Percentiles rank a stretch among this genome's conserved stretches.
phyloP scores from a whole-genome alignment of 2,888 invertebrate genomes.

The Dermolepida albohirtum region DNA sequence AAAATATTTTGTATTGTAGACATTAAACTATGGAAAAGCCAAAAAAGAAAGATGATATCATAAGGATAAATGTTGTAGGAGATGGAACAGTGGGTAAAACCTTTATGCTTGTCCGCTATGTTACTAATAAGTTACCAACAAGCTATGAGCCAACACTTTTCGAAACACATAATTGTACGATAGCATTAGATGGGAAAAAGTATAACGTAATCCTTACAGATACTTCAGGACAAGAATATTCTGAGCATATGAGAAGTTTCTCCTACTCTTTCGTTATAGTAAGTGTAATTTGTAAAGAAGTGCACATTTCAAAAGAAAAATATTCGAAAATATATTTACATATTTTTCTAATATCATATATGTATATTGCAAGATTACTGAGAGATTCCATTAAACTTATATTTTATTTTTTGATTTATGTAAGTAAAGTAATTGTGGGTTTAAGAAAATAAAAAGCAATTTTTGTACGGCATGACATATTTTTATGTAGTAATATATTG shows the following conservation, averaged over 20 bases:
- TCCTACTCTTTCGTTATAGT: conserved; percentile 68
- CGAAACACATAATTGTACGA: conserved; percentile 51
- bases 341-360: no score
- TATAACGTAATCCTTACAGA: conserved; percentile 86
- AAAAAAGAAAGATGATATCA: conserved; percentile 23
- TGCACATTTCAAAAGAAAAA: no score
- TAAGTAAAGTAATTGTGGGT: no score
- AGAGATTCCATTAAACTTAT: no score
- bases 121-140: conserved; percentile 23
- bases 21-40: conserved; percentile 10
- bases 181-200: conserved; percentile 78
- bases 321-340: no score
- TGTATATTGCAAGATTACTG: no score
- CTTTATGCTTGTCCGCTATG: conserved; percentile 36
- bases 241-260: conserved; percentile 82
- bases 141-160: conserved; percentile 42
- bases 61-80: conserved; percentile 39
- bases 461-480: no score
- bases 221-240: conserved; percentile 88
- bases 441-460: no score
- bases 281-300: conserved; percentile 8
- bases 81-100: conserved; percentile 45
- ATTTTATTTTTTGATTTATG: no score
- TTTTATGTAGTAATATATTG: no score
- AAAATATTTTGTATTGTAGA: conserved; percentile 6